Conservation (phyloP, 2,113 vertebrate species). For the Arothron firmamentum region DNA sequence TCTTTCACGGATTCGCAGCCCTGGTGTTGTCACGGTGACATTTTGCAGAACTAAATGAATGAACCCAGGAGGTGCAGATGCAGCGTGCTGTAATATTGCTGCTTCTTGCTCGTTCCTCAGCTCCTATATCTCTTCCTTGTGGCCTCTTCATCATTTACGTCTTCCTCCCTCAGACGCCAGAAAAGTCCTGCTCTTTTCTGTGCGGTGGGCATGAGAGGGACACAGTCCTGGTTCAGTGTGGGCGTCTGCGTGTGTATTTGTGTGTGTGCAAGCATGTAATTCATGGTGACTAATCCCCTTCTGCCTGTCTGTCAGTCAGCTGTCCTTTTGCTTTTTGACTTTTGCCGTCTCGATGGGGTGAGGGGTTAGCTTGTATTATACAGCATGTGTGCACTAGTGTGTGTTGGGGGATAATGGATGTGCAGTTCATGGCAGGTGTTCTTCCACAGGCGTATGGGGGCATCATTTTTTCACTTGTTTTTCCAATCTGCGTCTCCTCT, state of each 20-base stretch:
- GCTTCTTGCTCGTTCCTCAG: slow-evolving; percentile 1
- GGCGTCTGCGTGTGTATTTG: slow-evolving; percentile 28
- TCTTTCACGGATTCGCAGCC: slow-evolving; percentile 39
- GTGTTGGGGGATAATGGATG: slow-evolving; percentile 33
- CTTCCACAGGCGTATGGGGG: slow-evolving; percentile 8
- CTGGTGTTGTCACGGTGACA: slow-evolving; percentile 29
- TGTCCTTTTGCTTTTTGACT: slow-evolving; percentile 65
- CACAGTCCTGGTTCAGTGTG: slow-evolving; percentile 27
- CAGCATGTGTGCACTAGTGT: slow-evolving; percentile 12
- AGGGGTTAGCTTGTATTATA: slow-evolving; percentile 43
- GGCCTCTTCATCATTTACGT: slow-evolving; percentile 16
- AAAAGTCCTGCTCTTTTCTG: background rate
- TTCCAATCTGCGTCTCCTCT: slow-evolving; percentile 15
- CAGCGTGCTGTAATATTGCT: slow-evolving; percentile 25
- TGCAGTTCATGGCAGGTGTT: slow-evolving; percentile 58
- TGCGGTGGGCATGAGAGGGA: slow-evolving; percentile 1
- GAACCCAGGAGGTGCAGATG: slow-evolving; percentile 41
- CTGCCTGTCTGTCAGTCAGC: slow-evolving; percentile 60
- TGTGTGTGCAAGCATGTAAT: slow-evolving; percentile 52
- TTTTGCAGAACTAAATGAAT: slow-evolving; percentile 44
- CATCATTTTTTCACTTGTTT: slow-evolving; percentile 7
- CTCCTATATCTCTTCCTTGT: slow-evolving; percentile 16
- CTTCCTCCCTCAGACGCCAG: background rate
- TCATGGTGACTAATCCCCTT: slow-evolving; percentile 61
- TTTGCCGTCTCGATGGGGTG: slow-evolving; percentile 43